Percentiles rank a stretch among this genome's conserved stretches.
phyloP scores from a whole-genome alignment of 2,888 invertebrate species.

The Drosophila merina region DNA sequence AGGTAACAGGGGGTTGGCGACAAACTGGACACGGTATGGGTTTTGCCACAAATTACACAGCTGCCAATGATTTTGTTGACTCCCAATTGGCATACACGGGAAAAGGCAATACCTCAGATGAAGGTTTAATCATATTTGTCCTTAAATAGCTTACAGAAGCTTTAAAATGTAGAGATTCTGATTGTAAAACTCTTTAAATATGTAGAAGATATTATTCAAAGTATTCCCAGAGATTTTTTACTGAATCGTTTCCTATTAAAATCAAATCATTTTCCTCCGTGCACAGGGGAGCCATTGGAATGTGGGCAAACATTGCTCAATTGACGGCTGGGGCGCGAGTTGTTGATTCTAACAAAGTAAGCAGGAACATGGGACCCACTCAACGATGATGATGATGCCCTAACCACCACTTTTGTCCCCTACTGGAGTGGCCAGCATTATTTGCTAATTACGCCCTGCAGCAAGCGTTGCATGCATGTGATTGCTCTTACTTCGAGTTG shows the following conservation, averaged over 20 bases:
- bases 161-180: no score
- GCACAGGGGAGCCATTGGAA: conserved; percentile 46
- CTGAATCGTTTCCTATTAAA: background rate
- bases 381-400: background rate
- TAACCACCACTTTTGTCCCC: conserved; percentile 2
- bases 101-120: background rate
- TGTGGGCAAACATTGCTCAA: conserved; percentile 72
- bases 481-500: conserved; percentile 50
- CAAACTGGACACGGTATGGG: conserved; percentile 40
- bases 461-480: conserved; percentile 67
- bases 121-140: background rate
- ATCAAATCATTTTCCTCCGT: conserved; percentile 4
- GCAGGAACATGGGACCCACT: conserved; percentile 21
- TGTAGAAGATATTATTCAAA: no score
- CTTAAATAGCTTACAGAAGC: no score
- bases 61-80: conserved; percentile 38
- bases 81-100: conserved; percentile 7
- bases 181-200: no score
- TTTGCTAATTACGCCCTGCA: conserved; percentile 78
- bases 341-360: conserved; percentile 59
- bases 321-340: conserved; percentile 58
- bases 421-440: conserved; percentile 54
- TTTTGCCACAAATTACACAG: conserved; percentile 45
- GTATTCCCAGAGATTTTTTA: background rate
- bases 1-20: conserved; percentile 39